These are phyloP conservation scores for Indicator maculatus DNA, from an alignment of 2,113 vertebrate genomes.

Conservation along the genomic window DNA sequence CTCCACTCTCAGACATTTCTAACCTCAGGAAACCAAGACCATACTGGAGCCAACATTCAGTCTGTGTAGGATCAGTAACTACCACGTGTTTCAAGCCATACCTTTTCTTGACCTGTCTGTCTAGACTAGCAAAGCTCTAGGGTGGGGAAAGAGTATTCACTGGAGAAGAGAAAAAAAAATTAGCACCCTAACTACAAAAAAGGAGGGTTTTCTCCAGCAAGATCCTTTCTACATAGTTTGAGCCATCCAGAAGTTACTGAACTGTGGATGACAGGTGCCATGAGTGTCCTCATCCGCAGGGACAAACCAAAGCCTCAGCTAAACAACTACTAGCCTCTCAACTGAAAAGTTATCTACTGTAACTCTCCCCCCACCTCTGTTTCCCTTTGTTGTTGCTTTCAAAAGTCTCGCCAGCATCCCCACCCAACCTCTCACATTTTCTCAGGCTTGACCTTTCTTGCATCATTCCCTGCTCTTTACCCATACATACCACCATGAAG, in stretches of 20 bases:
- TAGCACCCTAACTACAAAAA: neutral
- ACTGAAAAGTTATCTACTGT: neutral
- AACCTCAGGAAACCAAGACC: neutral
- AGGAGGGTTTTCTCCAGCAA: neutral
- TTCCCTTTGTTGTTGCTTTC: neutral
- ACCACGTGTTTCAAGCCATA: neutral
- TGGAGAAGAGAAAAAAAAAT: neutral
- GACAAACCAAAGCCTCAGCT: neutral
- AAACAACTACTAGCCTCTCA: neutral
- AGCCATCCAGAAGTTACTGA: neutral
- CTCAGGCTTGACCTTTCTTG: neutral
- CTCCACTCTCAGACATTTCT: neutral
- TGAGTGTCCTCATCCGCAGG: fast-evolving
- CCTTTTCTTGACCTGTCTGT: constrained; percentile 6
- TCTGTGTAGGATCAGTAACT: neutral
- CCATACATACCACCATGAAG: neutral
- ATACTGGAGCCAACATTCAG: neutral
- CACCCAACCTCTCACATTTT: neutral
- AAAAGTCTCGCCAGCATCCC: neutral
- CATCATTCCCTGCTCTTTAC: neutral
- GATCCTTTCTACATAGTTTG: neutral
- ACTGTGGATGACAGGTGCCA: neutral
- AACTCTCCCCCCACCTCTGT: neutral
- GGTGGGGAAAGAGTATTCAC: neutral
- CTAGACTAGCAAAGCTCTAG: constrained; percentile 24